Percentiles rank a stretch among this genome's conserved stretches.
Conservation (phyloP, 2,888 invertebrate genomes). For the Melipona beecheii region DNA sequence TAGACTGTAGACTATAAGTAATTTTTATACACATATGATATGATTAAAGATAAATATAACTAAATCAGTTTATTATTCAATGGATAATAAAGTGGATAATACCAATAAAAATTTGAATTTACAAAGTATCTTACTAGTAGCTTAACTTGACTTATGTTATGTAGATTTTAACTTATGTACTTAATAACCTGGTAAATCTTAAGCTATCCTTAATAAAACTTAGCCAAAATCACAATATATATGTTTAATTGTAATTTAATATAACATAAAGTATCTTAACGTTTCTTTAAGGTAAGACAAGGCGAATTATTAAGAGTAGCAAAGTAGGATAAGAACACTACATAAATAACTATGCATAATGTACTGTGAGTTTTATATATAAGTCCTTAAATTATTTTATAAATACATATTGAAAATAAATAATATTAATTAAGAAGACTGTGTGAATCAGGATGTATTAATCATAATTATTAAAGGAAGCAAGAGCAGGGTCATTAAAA, state of each 20-base stretch:
- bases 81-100: constrained; percentile 55
- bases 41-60: constrained; percentile 59
- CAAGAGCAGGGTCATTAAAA: constrained; percentile 53
- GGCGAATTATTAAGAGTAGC: constrained; percentile 58
- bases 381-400: constrained; percentile 52
- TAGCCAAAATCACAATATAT: constrained; percentile 59
- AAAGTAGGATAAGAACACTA: constrained; percentile 47
- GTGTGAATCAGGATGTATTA: constrained; percentile 53
- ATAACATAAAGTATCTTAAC: constrained; percentile 62
- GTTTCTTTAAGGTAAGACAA: constrained; percentile 55
- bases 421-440: constrained; percentile 52
- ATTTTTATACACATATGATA: constrained; percentile 36
- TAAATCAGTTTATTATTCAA: constrained; percentile 52
- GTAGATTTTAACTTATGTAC: constrained; percentile 75
- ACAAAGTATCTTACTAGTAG: constrained; percentile 64
- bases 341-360: constrained; percentile 56
- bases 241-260: constrained; percentile 56
- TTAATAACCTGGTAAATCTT: constrained; percentile 74
- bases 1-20: constrained; percentile 42
- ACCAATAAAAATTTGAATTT: constrained; percentile 68
- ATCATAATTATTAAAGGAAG: constrained; percentile 54
- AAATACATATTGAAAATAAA: constrained; percentile 52
- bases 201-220: constrained; percentile 75
- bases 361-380: constrained; percentile 38
- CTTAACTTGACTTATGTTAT: constrained; percentile 79